Evolutionary conservation across 2,888 invertebrate genomes (phyloP), one percentile per base, ranked within the genome.

Genomic region (Rhagonycha fulva): DNA sequence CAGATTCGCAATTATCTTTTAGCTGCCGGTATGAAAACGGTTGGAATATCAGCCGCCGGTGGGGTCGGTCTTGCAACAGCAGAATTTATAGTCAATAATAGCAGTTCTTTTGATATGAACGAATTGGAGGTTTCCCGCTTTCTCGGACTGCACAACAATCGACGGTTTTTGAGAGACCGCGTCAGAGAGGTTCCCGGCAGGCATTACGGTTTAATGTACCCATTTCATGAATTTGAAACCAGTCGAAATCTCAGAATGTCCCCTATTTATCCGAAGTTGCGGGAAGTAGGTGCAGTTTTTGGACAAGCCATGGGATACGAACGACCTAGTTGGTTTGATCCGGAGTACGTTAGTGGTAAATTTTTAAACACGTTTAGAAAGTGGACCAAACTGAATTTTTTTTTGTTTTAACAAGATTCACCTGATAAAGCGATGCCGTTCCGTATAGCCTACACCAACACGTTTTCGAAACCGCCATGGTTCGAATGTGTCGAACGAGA

Each of bases 231-330:
- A 88, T 98, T 96, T 83, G 90, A 93, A 84, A 96, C 95, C 0
- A 96, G 97, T 0, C 91, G 98, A 71, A 97, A 97, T 87, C 89
- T 99, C 14, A 90, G 99, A 71, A 95, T 97, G 91, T 98, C 98
- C 0, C 98, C 98, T 0, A 95, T 99, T 79, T 98, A 97, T 89
- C 96, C 98, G 0, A 94, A 96, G 76, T 89, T 98, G 14, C 91
- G 95, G 80, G 96, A 96, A 85, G 95, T 94, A 10, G 98, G 98
- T 0, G 99, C 97, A 0, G 95, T 97, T 7, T 99, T 99, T 86
- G 97, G 97, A 0, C 98, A 98, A 87, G 96, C 96, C 28, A 98
- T 98, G 97, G 98, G 98, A 0, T 99, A 98, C 86, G 99, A 99
- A 87, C 90, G 98, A 78, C 98, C 98, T 0, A 92, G 95, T 47